phyloP scores from a whole-genome alignment of 2,113 vertebrate species.

The Perognathus longimembris region DNA sequence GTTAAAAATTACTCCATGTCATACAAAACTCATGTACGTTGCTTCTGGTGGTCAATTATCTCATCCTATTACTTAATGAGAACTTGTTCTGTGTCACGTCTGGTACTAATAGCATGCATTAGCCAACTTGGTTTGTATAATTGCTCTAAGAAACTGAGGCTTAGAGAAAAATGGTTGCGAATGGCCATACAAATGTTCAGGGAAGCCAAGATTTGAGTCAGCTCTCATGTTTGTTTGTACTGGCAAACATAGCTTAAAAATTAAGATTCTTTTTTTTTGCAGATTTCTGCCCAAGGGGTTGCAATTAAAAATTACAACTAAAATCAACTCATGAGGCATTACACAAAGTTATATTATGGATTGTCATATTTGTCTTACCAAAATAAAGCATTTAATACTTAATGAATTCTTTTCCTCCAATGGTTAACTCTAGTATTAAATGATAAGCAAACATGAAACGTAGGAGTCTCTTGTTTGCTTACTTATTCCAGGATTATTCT shows the following conservation, averaged over 20 bases:
- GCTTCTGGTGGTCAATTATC: too few species aligned
- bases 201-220: not conserved
- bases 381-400: too few species aligned
- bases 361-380: too few species aligned
- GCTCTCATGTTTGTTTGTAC: not conserved
- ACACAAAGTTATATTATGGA: too few species aligned
- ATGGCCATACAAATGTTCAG: not conserved
- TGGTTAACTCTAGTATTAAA: too few species aligned
- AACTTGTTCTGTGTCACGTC: not conserved
- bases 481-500: constrained; percentile 44
- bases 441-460: too few species aligned
- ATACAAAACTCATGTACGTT: not conserved
- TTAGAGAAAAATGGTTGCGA: too few species aligned
- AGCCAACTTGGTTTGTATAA: not conserved
- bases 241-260: not conserved
- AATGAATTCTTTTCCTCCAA: not conserved
- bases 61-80: not conserved
- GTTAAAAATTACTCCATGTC: not conserved
- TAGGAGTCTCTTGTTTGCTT: constrained; percentile 41
- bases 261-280: too few species aligned
- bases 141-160: not conserved
- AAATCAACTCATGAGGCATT: too few species aligned
- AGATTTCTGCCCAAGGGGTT: too few species aligned
- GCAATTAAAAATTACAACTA: too few species aligned
- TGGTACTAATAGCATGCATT: not conserved